phyloP scores from a whole-genome alignment of 2,113 vertebrate species.

The Pseudorasbora parva region DNA sequence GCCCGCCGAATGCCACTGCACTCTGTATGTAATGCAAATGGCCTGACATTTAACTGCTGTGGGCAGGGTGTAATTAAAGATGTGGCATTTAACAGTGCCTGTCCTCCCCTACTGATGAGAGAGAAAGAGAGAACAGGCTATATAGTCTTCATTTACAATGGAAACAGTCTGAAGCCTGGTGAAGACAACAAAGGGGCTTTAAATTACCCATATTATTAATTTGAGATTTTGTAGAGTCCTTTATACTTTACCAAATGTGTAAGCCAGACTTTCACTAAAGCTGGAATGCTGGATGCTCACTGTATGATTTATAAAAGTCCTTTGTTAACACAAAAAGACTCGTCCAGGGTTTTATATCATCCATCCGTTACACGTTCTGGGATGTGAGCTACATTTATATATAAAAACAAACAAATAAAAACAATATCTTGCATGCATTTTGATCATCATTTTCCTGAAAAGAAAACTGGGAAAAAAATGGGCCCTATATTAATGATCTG shows the following conservation, averaged over 20 bases:
- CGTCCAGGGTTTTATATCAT: too few species aligned
- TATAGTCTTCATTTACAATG: slow-evolving; percentile 1
- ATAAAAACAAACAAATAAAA: too few species aligned
- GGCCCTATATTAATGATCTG: too few species aligned
- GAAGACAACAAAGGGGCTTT: not conserved
- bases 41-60: slow-evolving; percentile 76
- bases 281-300: too few species aligned
- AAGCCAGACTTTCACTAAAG: not conserved
- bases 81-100: slow-evolving; percentile 69
- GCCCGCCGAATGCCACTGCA: slow-evolving; percentile 68
- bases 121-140: slow-evolving; percentile 45
- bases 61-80: slow-evolving; percentile 71
- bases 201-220: not conserved
- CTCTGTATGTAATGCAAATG: slow-evolving; percentile 71
- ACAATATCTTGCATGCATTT: too few species aligned
- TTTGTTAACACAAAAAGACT: too few species aligned
- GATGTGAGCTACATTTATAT: too few species aligned
- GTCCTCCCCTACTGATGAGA: slow-evolving; percentile 61
- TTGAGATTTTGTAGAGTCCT: not conserved
- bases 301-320: too few species aligned
- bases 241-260: not conserved
- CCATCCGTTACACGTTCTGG: too few species aligned
- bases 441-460: too few species aligned
- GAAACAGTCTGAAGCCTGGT: slow-evolving; percentile 6
- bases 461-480: too few species aligned